phyloP scores from a whole-genome alignment of 1,140 invertebrate genomes.

The Aphaenogaster floridana region DNA sequence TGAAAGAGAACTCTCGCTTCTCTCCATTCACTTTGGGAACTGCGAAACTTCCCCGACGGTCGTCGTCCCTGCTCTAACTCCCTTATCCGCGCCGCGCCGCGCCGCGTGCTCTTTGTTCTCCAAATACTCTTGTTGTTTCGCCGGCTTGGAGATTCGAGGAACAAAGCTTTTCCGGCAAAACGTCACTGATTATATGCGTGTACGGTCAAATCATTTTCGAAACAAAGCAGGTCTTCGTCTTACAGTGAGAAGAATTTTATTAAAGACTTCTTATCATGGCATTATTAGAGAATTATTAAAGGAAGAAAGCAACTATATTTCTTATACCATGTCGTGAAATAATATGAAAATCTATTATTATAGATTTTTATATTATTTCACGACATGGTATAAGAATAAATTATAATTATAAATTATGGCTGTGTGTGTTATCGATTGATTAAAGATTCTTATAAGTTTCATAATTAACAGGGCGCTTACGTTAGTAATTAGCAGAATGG shows the following conservation, averaged over 20 bases:
- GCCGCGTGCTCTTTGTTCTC: slow-evolving; percentile 63
- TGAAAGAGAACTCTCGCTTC: slow-evolving; percentile 50
- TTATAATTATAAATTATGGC: not conserved
- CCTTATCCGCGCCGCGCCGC: slow-evolving; percentile 21
- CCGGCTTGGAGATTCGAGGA: not conserved
- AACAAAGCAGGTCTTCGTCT: slow-evolving; percentile 18
- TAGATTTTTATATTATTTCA: not conserved
- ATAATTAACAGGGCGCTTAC: not conserved
- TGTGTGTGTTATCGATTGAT: slow-evolving; percentile 11
- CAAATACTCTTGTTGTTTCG: slow-evolving; percentile 27
- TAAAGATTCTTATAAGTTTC: not conserved
- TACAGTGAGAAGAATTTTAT: slow-evolving; percentile 38
- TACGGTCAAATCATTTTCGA: slow-evolving; percentile 12
- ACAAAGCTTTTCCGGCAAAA: slow-evolving; percentile 66
- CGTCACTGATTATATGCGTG: slow-evolving; percentile 57
- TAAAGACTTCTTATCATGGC: not conserved
- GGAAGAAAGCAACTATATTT: not conserved
- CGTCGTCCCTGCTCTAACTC: not conserved
- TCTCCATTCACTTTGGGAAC: slow-evolving; percentile 52
- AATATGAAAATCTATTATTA: not conserved
- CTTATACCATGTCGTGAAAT: not conserved
- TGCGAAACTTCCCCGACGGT: slow-evolving; percentile 54
- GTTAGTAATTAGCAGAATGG: not conserved
- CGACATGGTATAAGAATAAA: not conserved
- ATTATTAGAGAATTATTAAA: not conserved